These are phyloP conservation scores for Pogoniulus pusillus DNA, from an alignment of 2,797 vertebrate genomes.

Conservation along the genomic window DNA sequence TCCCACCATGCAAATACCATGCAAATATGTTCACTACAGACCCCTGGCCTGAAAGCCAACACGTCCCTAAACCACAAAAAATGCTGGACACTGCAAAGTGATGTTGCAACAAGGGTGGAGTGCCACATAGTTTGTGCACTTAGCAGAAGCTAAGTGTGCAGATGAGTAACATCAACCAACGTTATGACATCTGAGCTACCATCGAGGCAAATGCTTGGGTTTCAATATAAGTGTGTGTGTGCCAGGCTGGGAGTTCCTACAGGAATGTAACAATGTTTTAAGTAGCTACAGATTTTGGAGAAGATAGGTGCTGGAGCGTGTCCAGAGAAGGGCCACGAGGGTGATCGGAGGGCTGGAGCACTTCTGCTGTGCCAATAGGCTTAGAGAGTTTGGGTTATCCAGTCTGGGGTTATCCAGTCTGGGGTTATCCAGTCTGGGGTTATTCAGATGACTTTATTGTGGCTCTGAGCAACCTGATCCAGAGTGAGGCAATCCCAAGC, in stretches of 20 bases:
- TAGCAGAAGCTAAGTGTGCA: constrained; percentile 25
- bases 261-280: background rate
- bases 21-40: background rate
- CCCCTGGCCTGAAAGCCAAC: background rate
- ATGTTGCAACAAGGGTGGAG: constrained; percentile 47
- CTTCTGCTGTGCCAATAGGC: too few relatives aligned
- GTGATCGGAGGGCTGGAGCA: too few relatives aligned
- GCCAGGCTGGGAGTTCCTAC: background rate
- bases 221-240: fast-evolving
- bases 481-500: too few relatives aligned
- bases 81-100: background rate
- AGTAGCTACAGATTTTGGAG: background rate
- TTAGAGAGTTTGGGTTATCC: too few relatives aligned
- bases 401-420: too few relatives aligned
- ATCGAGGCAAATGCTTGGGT: background rate
- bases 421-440: too few relatives aligned
- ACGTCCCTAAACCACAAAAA: constrained; percentile 12
- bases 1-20: background rate
- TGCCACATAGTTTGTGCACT: constrained; percentile 25
- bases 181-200: background rate
- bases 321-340: too few relatives aligned
- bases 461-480: too few relatives aligned
- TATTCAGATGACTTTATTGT: too few relatives aligned
- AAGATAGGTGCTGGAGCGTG: background rate
- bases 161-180: constrained; percentile 31